Percentiles rank a stretch among this genome's conserved stretches.
Conservation (phyloP, 2,888 invertebrate genomes). For the Dendrolimus pini region DNA sequence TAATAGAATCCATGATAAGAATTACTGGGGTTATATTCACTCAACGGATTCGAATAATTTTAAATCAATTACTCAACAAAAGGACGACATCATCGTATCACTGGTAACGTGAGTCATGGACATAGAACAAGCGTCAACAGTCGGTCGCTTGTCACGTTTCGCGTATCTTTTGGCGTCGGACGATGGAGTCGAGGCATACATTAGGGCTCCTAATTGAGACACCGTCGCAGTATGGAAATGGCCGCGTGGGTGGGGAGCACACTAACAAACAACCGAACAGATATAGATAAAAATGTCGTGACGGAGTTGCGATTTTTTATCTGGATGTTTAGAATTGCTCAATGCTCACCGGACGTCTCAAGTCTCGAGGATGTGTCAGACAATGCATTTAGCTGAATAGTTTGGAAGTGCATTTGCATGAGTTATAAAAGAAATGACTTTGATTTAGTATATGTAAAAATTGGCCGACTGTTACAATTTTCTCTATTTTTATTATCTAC, state of each 20-base stretch:
- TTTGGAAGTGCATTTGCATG: too few species aligned
- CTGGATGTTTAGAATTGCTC: background rate
- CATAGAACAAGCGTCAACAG: background rate
- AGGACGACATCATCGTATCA: background rate
- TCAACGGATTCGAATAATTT: background rate
- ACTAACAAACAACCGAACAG: constrained; percentile 2
- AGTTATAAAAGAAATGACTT: too few species aligned
- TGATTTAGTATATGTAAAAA: too few species aligned
- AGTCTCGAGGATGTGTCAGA: background rate
- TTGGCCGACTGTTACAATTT: too few species aligned
- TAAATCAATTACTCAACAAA: background rate
- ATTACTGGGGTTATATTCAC: background rate
- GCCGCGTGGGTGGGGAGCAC: constrained; percentile 69
- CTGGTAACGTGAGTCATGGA: background rate
- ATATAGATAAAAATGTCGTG: constrained; percentile 3
- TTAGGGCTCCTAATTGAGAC: constrained; percentile 77
- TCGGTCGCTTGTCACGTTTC: constrained; percentile 70
- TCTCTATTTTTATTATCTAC: too few species aligned
- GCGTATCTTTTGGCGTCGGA: constrained; percentile 68
- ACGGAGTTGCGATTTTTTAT: background rate
- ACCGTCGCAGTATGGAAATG: constrained; percentile 74
- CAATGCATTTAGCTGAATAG: background rate
- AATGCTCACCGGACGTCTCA: constrained; percentile 9
- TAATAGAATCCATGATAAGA: too few species aligned
- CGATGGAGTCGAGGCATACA: constrained; percentile 76